Evolutionary conservation across 2,888 invertebrate genomes (phyloP).

Genomic region (Theretra japonica): DNA sequence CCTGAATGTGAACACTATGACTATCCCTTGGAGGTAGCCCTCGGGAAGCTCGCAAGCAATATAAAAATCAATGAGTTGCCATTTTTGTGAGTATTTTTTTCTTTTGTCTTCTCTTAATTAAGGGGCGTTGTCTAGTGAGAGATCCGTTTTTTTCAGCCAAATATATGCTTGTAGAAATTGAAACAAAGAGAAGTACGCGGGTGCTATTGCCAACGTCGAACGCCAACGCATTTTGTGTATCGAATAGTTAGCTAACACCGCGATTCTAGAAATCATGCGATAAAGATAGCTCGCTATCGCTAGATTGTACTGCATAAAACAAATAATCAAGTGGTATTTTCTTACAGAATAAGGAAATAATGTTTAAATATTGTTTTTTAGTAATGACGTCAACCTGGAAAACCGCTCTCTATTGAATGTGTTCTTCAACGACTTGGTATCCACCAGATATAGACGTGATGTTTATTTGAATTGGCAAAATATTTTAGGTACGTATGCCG

Average conservation of each 20-base stretch:
- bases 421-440: constrained; percentile 87
- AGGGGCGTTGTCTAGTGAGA: no score
- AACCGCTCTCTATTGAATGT: constrained; percentile 86
- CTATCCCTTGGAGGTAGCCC: constrained; percentile 87
- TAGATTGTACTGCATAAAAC: not conserved
- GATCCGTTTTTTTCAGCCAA: no score
- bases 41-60: constrained; percentile 79
- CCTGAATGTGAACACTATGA: constrained; percentile 87
- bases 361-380: constrained; percentile 52
- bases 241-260: not conserved
- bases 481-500: constrained; percentile 83
- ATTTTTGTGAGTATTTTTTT: constrained; percentile 75
- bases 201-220: no score
- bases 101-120: no score
- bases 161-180: no score
- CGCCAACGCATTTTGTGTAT: not conserved
- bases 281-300: constrained; percentile 8
- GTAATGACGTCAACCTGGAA: constrained; percentile 68
- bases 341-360: constrained; percentile 31
- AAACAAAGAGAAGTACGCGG: no score
- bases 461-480: constrained; percentile 89
- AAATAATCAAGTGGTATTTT: constrained; percentile 24
- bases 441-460: constrained; percentile 87
- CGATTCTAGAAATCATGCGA: not conserved
- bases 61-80: constrained; percentile 70